Evolutionary conservation across 2,797 vertebrate species (phyloP).

Genomic region (Spinus pinus): DNA sequence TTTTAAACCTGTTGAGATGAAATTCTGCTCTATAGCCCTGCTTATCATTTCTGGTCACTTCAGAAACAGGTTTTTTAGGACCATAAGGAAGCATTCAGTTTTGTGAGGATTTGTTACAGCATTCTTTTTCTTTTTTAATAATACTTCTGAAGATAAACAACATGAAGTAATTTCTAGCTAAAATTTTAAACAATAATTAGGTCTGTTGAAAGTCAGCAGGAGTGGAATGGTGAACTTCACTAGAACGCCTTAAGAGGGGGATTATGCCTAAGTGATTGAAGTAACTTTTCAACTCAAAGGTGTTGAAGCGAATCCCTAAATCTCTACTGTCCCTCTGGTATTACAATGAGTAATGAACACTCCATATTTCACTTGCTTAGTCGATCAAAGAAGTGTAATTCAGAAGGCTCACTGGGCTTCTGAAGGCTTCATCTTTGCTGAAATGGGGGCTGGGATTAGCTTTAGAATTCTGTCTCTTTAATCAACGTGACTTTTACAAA

Average conservation of each 20-base stretch:
- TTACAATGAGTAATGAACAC: not conserved
- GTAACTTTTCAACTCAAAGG: not conserved
- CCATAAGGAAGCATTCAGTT: not conserved
- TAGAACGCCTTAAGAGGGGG: not conserved
- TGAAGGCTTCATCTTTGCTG: not conserved
- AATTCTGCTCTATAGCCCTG: not conserved
- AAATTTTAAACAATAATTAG: not conserved
- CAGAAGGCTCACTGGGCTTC: not conserved
- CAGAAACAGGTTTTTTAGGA: not conserved
- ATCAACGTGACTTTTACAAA: not conserved
- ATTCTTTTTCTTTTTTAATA: not conserved
- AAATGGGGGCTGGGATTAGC: not conserved
- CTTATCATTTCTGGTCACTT: not conserved
- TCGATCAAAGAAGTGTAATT: conserved; percentile 39
- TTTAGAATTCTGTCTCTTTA: conserved; percentile 3
- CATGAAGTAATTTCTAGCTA: not conserved
- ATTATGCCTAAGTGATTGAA: conserved; percentile 21
- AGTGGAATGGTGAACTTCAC: not conserved
- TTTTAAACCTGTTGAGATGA: not conserved
- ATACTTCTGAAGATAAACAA: not conserved
- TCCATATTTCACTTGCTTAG: not conserved
- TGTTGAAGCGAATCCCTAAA: conserved; percentile 27
- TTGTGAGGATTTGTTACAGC: not conserved
- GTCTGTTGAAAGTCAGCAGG: not conserved
- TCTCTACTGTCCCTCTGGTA: not conserved